Conservation (phyloP, 2,113 vertebrate genomes). For the Poeciliopsis occidentalis region DNA sequence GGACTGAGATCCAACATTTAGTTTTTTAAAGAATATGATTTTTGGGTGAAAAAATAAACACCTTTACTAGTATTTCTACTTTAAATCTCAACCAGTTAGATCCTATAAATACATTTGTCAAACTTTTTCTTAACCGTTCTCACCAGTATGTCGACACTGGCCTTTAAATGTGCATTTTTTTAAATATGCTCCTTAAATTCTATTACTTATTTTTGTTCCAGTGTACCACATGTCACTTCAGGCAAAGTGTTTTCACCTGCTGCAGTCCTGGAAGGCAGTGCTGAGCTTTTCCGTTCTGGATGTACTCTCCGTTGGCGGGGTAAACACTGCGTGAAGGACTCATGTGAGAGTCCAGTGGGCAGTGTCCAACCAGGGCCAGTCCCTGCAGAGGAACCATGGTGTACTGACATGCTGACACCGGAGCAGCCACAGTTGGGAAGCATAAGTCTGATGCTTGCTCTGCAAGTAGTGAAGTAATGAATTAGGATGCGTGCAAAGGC, state of each 20-base stretch:
- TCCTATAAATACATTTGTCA: not conserved
- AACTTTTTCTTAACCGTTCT: not conserved
- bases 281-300: conserved; percentile 75
- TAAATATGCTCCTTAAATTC: no score
- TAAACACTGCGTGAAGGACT: conserved; percentile 53
- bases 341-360: conserved; percentile 76
- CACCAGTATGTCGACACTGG: not conserved
- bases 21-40: no score
- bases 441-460: conserved; percentile 92
- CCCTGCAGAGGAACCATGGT: conserved; percentile 94
- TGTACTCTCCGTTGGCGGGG: conserved; percentile 64
- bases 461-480: conserved; percentile 60
- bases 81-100: not conserved
- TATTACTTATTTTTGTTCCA: not conserved
- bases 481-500: not conserved
- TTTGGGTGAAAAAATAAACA: no score
- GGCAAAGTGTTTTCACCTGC: conserved; percentile 75
- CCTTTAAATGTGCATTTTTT: not conserved
- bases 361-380: conserved; percentile 80
- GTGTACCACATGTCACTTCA: no score
- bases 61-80: no score
- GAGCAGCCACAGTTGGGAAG: conserved; percentile 84
- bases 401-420: conserved; percentile 90
- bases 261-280: conserved; percentile 74
- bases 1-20: no score